Conservation (phyloP, 2,888 invertebrate species). For the Apotomis betuletana region DNA sequence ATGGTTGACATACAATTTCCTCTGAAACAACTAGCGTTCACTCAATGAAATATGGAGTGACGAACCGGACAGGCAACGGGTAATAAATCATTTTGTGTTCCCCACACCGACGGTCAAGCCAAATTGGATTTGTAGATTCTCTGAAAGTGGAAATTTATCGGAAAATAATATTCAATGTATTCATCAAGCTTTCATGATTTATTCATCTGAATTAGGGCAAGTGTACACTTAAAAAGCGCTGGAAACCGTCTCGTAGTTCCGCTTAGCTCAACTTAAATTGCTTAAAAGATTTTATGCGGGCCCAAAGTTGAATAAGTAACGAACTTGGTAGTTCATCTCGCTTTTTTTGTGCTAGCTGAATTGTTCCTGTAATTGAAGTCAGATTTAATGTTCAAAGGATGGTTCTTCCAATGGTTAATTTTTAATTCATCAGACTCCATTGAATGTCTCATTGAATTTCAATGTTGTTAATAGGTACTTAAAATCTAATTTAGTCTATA, state of each 20-base stretch:
- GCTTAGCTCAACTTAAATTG: constrained; percentile 6
- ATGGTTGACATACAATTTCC: neutral
- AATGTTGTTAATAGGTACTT: too few relatives aligned
- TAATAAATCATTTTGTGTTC: constrained; percentile 27
- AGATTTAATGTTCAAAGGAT: neutral
- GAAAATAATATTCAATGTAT: constrained; percentile 37
- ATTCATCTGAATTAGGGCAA: constrained; percentile 20
- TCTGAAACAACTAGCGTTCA: neutral
- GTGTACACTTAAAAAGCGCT: constrained; percentile 16
- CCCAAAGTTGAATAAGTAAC: constrained; percentile 2
- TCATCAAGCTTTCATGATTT: constrained; percentile 36
- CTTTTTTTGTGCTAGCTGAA: too few relatives aligned
- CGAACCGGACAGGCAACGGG: constrained; percentile 12
- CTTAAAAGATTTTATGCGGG: constrained; percentile 3
- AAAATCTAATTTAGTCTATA: too few relatives aligned
- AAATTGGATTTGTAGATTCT: constrained; percentile 21
- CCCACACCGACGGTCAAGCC: constrained; percentile 4
- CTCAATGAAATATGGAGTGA: constrained; percentile 15
- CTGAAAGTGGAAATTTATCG: constrained; percentile 19
- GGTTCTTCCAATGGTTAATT: too few relatives aligned
- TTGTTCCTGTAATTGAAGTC: neutral
- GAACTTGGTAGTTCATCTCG: neutral
- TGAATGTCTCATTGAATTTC: too few relatives aligned
- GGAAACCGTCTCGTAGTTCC: neutral
- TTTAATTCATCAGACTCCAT: too few relatives aligned